Evolutionary conservation across 2,797 vertebrate genomes (phyloP), one percentile per base, ranked within the genome.

Genomic region (Aeoliscus strigatus): DNA sequence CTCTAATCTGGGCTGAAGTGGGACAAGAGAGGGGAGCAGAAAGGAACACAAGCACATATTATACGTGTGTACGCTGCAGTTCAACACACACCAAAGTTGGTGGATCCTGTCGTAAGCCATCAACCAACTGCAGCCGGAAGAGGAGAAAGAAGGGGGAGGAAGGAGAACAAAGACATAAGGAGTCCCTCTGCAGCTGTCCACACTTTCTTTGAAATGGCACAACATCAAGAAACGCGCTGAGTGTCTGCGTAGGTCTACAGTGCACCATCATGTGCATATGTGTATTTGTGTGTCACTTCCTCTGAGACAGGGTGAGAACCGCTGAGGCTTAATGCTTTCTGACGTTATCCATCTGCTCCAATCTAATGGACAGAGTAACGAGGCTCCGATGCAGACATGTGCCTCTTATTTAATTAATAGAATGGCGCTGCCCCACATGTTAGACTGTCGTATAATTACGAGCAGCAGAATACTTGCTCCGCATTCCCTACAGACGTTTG

Each of bases 1-100:
- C 60, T 75, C 77, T 84, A 78, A 83, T 86, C 80, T 82, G 45
- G 66, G 64, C 56, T 77, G 80, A 80, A 82, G 66, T 79, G 77
- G 77, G 69, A 83, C 72, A 75, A 56, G 55, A 68, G 70, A 70
- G 44, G 49, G 45, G 43, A 50, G 29, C 16, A 44, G 49, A 51
- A 34, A 45, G n/a, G n/a, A n/a, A n/a, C n/a, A n/a, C n/a, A n/a
- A n/a, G n/a, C n/a, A n/a, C n/a, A n/a, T n/a, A n/a, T n/a, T n/a
- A n/a, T n/a, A n/a, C n/a, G n/a, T n/a, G n/a, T n/a, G n/a, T n/a
- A n/a, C n/a, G n/a, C n/a, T n/a, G n/a, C n/a, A n/a, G n/a, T n/a
- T n/a, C n/a, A 36, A 49, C 39, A 37, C 47, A 54, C 44, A 14
- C 31, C 1, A 8, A 57, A 24, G 53, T 60, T 68, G 53, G 50